A percentile compares a stretch with the other conserved stretches of the same genome.
Conservation (phyloP, 2,113 vertebrate genomes). For the Cyrtonyx montezumae region DNA sequence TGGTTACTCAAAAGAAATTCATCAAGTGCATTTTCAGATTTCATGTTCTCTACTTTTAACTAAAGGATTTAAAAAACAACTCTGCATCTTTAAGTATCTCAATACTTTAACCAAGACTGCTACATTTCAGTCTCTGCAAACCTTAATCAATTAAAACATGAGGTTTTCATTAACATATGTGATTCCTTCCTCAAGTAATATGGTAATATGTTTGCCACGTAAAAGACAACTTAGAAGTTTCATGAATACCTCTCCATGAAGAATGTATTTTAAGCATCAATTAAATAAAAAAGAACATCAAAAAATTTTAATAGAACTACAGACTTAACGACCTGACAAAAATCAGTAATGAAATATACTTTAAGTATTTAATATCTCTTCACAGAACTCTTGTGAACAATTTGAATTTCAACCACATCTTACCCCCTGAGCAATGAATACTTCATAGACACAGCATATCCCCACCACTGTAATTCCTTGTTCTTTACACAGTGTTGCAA, state of each 20-base stretch:
- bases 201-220: neutral
- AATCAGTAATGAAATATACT: neutral
- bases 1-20: neutral
- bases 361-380: neutral
- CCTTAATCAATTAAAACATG: neutral
- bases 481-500: slow-evolving; percentile 96
- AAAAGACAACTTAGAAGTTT: neutral
- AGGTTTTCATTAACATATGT: neutral
- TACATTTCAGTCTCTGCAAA: neutral
- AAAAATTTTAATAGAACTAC: neutral
- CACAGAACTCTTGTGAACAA: neutral
- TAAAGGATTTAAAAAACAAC: neutral
- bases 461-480: slow-evolving; percentile 97
- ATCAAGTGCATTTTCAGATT: neutral
- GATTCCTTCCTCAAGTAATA: neutral
- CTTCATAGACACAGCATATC: slow-evolving; percentile 96
- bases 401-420: slow-evolving; percentile 62
- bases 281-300: neutral
- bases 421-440: slow-evolving; percentile 97
- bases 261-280: neutral
- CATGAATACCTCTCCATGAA: neutral
- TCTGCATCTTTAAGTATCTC: neutral
- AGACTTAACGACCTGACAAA: neutral
- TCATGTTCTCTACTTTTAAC: neutral
- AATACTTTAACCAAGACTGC: neutral